These are phyloP conservation scores for Catalaphyllia jardinei DNA, from an alignment of 64 coral and sea anemone genomes.

Conservation along the genomic window DNA sequence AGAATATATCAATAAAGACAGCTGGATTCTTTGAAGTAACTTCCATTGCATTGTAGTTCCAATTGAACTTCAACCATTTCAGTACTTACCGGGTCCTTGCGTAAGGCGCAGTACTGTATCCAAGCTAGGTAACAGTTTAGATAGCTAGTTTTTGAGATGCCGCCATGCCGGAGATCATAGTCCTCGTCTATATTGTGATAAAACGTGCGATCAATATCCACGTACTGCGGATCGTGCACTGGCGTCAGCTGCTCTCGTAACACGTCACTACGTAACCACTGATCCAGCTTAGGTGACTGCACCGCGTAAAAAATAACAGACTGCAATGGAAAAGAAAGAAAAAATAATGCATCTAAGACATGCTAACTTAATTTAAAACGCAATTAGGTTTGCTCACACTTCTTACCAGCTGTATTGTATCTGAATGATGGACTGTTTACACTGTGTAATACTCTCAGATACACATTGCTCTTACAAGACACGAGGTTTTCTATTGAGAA, in stretches of 20 bases:
- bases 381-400: too few relatives aligned
- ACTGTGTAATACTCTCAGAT: too few relatives aligned
- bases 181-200: slow-evolving; percentile 98
- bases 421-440: too few relatives aligned
- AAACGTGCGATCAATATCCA: slow-evolving; percentile 83
- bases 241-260: slow-evolving; percentile 43
- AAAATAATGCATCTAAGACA: not conserved
- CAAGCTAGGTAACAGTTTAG: slow-evolving; percentile 77
- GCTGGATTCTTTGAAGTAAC: not conserved
- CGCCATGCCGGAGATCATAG: slow-evolving; percentile 83
- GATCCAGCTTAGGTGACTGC: slow-evolving; percentile 76
- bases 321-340: slow-evolving; percentile 35
- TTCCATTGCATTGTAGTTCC: not conserved
- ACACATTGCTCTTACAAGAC: too few relatives aligned
- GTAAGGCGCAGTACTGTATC: slow-evolving; percentile 93
- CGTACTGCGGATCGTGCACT: slow-evolving; percentile 64
- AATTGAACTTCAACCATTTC: not conserved
- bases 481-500: too few relatives aligned
- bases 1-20: not conserved
- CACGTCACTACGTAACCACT: slow-evolving; percentile 76
- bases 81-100: slow-evolving; percentile 66
- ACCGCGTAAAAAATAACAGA: slow-evolving; percentile 95
- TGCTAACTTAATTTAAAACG: not conserved
- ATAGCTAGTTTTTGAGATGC: slow-evolving; percentile 84
- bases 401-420: too few relatives aligned